Conservation (phyloP, 2,888 invertebrate genomes). For the Xestobium rufovillosum region DNA sequence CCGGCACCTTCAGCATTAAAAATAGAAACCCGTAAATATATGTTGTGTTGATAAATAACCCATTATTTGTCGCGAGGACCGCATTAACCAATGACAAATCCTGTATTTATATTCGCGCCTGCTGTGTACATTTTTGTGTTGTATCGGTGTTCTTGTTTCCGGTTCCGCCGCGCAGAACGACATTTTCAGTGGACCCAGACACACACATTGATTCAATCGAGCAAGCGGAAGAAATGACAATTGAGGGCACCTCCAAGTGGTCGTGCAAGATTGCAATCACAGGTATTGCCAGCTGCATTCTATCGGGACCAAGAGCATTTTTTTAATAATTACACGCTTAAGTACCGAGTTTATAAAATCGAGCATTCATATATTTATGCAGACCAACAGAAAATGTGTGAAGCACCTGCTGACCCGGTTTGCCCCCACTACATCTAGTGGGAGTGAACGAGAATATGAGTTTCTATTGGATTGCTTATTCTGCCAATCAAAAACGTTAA, state of each 20-base stretch:
- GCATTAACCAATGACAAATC: constrained; percentile 9
- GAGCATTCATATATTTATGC: too few relatives aligned
- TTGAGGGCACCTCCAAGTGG: constrained; percentile 99
- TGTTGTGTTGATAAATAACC: constrained; percentile 26
- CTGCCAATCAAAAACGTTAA: too few relatives aligned
- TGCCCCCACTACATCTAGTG: too few relatives aligned
- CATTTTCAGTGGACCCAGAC: constrained; percentile 95
- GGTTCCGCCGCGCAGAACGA: constrained; percentile 66
- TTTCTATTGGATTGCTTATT: too few relatives aligned
- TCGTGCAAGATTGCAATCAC: constrained; percentile 99
- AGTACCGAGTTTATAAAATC: constrained; percentile 30
- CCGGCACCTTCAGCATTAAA: too few relatives aligned
- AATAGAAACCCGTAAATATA: too few relatives aligned
- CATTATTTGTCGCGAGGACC: constrained; percentile 9
- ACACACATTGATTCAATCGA: constrained; percentile 97
- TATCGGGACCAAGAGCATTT: constrained; percentile 31
- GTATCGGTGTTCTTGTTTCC: constrained; percentile 44
- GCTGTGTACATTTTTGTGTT: constrained; percentile 34
- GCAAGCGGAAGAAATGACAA: constrained; percentile 95
- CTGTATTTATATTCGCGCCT: constrained; percentile 20
- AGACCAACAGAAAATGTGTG: too few relatives aligned
- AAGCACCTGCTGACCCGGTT: too few relatives aligned
- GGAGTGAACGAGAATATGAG: too few relatives aligned
- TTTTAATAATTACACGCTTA: constrained; percentile 29
- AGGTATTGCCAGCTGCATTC: constrained; percentile 65